Conservation (phyloP, 2,888 invertebrate genomes). For the Perdita meconis region DNA sequence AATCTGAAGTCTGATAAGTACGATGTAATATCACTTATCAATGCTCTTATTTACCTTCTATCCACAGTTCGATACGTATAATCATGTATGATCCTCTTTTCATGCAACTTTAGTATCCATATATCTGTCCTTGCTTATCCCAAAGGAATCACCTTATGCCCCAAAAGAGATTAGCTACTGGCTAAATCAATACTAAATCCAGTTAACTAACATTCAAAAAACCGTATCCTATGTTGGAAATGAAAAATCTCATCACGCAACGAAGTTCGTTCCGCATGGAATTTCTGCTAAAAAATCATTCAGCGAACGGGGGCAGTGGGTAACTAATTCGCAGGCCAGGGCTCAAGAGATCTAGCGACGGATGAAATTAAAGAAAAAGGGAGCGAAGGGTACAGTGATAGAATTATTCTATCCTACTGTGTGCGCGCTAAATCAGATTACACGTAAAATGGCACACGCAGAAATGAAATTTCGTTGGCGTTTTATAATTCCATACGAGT, state of each 20-base stretch:
- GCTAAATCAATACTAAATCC: no score
- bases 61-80: no score
- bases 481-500: constrained; percentile 3
- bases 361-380: constrained; percentile 8
- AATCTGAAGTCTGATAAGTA: no score
- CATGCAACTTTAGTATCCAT: no score
- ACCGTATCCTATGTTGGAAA: no score
- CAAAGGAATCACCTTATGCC: no score
- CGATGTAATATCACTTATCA: no score
- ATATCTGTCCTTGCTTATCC: no score
- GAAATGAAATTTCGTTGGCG: constrained; percentile 13
- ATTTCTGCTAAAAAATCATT: constrained; percentile 35
- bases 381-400: neutral
- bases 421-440: constrained; percentile 11
- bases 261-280: constrained; percentile 28
- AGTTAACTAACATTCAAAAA: no score
- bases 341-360: neutral
- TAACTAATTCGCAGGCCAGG: constrained; percentile 19
- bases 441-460: neutral
- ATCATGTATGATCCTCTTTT: no score
- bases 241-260: constrained; percentile 7
- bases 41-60: no score
- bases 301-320: neutral
- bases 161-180: no score
- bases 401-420: constrained; percentile 9